Evolutionary conservation across 1,140 invertebrate species (phyloP).

Genomic region (Linepithema humile): DNA sequence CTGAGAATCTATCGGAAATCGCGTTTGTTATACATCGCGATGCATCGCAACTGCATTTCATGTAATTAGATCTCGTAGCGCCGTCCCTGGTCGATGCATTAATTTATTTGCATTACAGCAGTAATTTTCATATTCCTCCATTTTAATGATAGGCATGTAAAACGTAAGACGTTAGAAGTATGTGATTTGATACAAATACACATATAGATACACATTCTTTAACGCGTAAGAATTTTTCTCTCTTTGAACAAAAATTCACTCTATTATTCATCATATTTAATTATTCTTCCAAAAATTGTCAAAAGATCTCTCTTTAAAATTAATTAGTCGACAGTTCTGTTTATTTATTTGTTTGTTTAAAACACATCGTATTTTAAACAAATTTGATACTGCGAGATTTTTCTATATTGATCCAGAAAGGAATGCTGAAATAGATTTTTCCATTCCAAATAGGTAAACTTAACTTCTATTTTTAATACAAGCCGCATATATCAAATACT

Average conservation of each 20-base stretch:
- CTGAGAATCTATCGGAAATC: constrained; percentile 53
- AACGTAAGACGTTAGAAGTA: too few species aligned
- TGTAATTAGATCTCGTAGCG: constrained; percentile 56
- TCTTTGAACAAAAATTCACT: too few species aligned
- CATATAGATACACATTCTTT: too few species aligned
- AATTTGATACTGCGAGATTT: background rate
- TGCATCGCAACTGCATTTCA: background rate
- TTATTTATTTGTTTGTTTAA: background rate
- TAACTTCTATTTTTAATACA: too few species aligned
- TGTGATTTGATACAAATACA: too few species aligned
- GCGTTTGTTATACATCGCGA: background rate
- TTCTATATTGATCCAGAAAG: background rate
- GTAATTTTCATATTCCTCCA: background rate
- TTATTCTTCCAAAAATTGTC: background rate
- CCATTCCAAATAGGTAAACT: too few species aligned
- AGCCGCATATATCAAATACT: background rate
- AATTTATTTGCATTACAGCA: constrained; percentile 11
- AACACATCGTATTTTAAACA: background rate
- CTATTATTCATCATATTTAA: too few species aligned
- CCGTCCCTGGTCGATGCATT: constrained; percentile 31
- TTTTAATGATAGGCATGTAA: background rate
- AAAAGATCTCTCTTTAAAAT: constrained; percentile 2
- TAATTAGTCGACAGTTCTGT: background rate
- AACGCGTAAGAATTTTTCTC: background rate
- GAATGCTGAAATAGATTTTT: too few species aligned